Evolutionary conservation across 2,797 vertebrate genomes (phyloP), one percentile per base, ranked within the genome.

Genomic region (Anguilla pacifica): DNA sequence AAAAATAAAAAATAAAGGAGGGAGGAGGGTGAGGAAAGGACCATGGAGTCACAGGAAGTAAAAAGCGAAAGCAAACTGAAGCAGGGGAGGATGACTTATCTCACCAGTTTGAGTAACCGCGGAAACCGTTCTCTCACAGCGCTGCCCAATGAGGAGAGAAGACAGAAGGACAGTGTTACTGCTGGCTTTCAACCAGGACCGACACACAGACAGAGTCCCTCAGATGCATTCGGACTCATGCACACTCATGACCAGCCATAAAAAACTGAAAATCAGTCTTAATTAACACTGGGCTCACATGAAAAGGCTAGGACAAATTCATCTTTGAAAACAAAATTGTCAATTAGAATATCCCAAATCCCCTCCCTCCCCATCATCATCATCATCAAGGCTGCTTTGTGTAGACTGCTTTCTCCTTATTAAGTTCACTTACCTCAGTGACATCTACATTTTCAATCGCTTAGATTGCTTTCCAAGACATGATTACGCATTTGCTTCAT

Each of bases 101-200:
- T 95, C 91, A 97, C 97, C 95, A 98, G 94, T 88, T 96, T 96
- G 81, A 98, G 91, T 85, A 98, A 94, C 88, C 97, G 96, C 11
- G 97, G 97, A 91, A 98, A 98, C 88, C 94, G 90, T 87, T 96
- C 94, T 15, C 94, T 92, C 93, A 97, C 88, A 83, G 95, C 91
- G 90, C 96, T 97, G 95, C 91, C 89, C 84, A 86, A 89, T 91
- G 85, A 94, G 22, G 28, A 88, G 53, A 88, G 83, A 87, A 93
- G 35, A 89, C 51, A 86, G 92, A 19, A 82, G 89, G 87, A 93
- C 86, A 91, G 72, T 2, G 17, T 89, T 87, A 88, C 43, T 67
- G 57, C 46, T 83, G 39, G 83, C 57, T 57, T 88, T 79, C 39
- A 10, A 6, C 22, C 11, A 28, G 17, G 19, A 17, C 59, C 67